Evolutionary conservation across 2,113 vertebrate species (phyloP).

Genomic region (Tupaia tana): DNA sequence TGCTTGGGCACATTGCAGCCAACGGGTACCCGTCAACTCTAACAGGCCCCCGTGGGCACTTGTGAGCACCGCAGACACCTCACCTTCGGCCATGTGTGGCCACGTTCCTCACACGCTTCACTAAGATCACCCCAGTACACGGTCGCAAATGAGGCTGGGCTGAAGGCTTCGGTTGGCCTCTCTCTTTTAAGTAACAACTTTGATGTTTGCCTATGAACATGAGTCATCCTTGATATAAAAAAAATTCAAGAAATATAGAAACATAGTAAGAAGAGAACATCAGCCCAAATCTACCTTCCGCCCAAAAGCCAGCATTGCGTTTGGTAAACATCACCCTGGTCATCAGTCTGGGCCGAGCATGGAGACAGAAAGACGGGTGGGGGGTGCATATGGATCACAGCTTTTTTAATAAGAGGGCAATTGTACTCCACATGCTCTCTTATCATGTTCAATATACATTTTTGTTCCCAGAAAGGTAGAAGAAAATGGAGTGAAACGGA

Average conservation of each 20-base stretch:
- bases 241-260: background rate
- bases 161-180: background rate
- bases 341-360: background rate
- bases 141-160: background rate
- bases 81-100: too few species aligned
- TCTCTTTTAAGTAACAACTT: background rate
- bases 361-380: background rate
- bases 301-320: background rate
- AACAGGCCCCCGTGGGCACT: background rate
- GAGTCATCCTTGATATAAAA: background rate
- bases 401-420: background rate
- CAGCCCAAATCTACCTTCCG: background rate
- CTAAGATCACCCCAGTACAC: too few species aligned
- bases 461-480: background rate
- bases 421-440: rapidly evolving
- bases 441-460: background rate
- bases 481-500: background rate
- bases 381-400: background rate
- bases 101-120: rapidly evolving
- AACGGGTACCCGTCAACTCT: background rate
- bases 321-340: rapidly evolving
- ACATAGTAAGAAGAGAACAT: background rate
- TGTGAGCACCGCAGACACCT: background rate
- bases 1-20: background rate
- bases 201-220: background rate